These are phyloP conservation scores for Noctua pronuba DNA, from an alignment of 2,888 invertebrate species.

Conservation along the genomic window DNA sequence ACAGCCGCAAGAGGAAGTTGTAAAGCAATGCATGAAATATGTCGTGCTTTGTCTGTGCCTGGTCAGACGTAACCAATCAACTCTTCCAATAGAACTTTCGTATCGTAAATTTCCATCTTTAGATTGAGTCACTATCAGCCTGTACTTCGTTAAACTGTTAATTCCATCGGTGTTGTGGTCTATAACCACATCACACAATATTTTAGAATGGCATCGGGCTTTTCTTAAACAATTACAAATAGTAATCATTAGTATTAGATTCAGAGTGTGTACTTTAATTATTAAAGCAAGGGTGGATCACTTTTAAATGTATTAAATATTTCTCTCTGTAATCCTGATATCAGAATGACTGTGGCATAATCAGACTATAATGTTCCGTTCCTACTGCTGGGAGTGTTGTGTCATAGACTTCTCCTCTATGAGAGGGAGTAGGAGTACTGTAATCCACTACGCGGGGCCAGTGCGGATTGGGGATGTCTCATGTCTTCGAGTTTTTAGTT, in stretches of 20 bases:
- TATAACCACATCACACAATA: not conserved
- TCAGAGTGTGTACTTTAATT: not conserved
- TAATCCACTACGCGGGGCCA: too few species aligned
- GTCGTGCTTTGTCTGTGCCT: constrained; percentile 64
- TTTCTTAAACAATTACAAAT: not conserved
- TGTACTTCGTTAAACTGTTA: not conserved
- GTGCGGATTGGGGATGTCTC: too few species aligned
- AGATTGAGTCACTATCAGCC: not conserved
- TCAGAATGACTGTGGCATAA: too few species aligned
- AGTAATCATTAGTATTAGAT: not conserved
- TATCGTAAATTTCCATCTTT: constrained; percentile 28
- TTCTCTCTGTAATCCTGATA: not conserved
- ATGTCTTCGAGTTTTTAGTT: not conserved
- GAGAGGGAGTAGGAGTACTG: not conserved
- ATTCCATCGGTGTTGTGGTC: not conserved
- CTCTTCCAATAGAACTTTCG: constrained; percentile 32
- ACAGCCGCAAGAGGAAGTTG: constrained; percentile 42
- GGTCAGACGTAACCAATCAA: constrained; percentile 66
- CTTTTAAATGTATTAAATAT: not conserved
- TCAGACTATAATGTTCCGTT: too few species aligned
- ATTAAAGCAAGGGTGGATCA: not conserved
- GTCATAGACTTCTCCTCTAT: not conserved
- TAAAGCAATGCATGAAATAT: constrained; percentile 49
- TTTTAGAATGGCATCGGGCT: not conserved
- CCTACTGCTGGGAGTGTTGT: too few species aligned